A percentile compares a stretch with the other conserved stretches of the same genome.
Conservation (phyloP, 2,113 vertebrate genomes). For the Boleophthalmus pectinirostris region DNA sequence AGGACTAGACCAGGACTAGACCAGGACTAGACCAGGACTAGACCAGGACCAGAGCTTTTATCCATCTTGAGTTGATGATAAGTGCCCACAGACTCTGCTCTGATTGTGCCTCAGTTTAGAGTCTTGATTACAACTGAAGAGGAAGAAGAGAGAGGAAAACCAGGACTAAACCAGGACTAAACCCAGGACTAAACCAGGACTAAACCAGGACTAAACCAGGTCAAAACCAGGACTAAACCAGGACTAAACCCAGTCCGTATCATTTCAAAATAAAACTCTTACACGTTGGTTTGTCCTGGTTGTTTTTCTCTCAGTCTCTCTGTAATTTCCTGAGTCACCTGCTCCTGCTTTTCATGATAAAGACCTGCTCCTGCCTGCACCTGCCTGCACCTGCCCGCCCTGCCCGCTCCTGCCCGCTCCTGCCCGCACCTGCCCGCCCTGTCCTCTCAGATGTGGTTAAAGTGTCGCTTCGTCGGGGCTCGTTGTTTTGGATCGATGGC, state of each 20-base stretch:
- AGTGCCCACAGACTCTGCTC: no score
- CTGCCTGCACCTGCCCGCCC: background rate
- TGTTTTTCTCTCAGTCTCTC: background rate
- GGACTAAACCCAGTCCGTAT: background rate
- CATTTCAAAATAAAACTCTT: background rate
- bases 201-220: background rate
- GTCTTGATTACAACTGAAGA: no score
- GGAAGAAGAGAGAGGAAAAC: no score
- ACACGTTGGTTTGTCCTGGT: background rate
- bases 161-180: conserved; percentile 2
- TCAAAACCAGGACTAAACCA: background rate
- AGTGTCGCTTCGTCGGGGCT: background rate
- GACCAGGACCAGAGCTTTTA: no score
- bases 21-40: background rate
- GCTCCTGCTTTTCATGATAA: background rate
- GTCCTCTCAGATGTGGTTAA: background rate
- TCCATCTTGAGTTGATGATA: no score
- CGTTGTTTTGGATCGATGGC: background rate
- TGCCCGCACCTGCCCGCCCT: background rate
- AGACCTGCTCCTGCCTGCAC: background rate
- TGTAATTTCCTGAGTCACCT: background rate
- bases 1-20: no score
- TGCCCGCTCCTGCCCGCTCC: background rate
- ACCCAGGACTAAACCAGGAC: background rate
- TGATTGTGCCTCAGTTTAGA: no score